Conservation (phyloP, 2,888 invertebrate species). For the Alloplasta piceator region DNA sequence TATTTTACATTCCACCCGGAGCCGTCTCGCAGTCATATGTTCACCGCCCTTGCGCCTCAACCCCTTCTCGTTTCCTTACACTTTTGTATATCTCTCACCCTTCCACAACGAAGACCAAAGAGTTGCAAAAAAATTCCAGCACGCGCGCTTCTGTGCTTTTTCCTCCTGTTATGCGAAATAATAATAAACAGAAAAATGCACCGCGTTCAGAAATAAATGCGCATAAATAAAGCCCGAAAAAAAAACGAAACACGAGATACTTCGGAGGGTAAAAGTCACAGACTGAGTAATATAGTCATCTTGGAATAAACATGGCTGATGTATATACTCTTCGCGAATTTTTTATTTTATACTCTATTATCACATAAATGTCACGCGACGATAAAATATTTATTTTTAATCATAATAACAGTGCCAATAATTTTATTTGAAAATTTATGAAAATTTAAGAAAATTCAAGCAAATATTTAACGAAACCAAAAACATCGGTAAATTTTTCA, state of each 20-base stretch:
- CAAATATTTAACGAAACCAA: no score
- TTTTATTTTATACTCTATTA: background rate
- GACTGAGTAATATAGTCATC: background rate
- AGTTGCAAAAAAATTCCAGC: slow-evolving; percentile 11
- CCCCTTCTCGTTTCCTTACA: no score
- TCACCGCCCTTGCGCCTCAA: background rate
- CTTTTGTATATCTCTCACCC: no score
- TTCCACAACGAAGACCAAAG: slow-evolving; percentile 33
- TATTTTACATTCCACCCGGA: slow-evolving; percentile 19
- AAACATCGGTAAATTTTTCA: no score
- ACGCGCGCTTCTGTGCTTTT: slow-evolving; percentile 14
- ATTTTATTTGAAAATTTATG: no score
- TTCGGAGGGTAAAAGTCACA: slow-evolving; percentile 21
- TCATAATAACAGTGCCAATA: no score
- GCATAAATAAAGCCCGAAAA: slow-evolving; percentile 4
- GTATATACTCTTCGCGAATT: background rate
- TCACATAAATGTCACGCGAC: background rate
- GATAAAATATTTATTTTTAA: no score
- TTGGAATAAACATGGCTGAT: slow-evolving; percentile 16
- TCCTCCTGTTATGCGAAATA: slow-evolving; percentile 2
- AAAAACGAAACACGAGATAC: slow-evolving; percentile 28
- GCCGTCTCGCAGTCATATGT: slow-evolving; percentile 10
- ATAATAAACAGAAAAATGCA: slow-evolving; percentile 10
- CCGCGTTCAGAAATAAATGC: background rate
- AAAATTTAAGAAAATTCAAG: no score